Evolutionary conservation across 1,140 invertebrate species (phyloP), one percentile per base, ranked within the genome.

Genomic region (Brachionus paranguensis): DNA sequence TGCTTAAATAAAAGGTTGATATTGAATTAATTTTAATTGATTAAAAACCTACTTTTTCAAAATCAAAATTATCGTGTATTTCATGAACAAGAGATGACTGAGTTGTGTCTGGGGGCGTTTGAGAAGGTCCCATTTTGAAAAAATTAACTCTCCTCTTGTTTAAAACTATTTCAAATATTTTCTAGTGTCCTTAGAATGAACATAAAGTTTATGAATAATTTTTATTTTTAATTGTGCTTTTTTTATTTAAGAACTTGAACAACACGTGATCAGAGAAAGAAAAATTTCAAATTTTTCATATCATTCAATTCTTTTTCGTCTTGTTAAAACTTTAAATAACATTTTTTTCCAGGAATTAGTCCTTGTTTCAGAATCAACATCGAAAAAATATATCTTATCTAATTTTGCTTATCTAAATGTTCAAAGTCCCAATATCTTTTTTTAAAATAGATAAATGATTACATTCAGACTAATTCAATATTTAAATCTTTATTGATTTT

Each of bases 41-140:
- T 20, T 17, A 4, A 24, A 47, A 43, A 10, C n/a, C 7, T 72
- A 12, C 45, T 76, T 50, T 47, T 76, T 76, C 72, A 29, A 50
- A 76, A 76, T 76, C 72, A 53, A 76, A 76, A 27, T 47, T 20
- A 10, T 76, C 72, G n/a, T 76, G 72, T 76, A 76, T 27, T 76
- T 76, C 72, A 24, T 76, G 72, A 11, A 76, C 45, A 27, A 50
- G 45, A 11, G 72, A 27, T 24, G 72, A 76, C 14, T 43, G 68
- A 72, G 33, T 33, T 41, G 65, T 68, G 10, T 41, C n/a, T 12
- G 27, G 33, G 29, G 68, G 68, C 41, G 68, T 72, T 72, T 72
- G n/a, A 20, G 33, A 43, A 20, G 68, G 68, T 43, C 41, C 33
- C 68, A 72, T 72, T 41, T 11, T n/a, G 3, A 29, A 70, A 72